These are phyloP conservation scores for Euclidia mi DNA, from an alignment of 2,888 invertebrate genomes.

Conservation along the genomic window DNA sequence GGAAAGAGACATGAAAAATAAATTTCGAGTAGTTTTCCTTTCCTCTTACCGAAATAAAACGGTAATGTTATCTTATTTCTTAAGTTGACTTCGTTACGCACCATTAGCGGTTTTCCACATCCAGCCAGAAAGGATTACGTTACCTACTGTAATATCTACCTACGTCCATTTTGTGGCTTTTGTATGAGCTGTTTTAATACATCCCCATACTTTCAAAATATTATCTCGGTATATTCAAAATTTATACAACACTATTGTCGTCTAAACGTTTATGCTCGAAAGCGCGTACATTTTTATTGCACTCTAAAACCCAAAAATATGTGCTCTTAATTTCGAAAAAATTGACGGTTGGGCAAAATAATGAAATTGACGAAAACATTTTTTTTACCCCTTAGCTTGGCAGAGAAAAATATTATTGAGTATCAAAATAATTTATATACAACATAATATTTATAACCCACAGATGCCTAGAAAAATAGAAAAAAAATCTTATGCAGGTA, in stretches of 20 bases:
- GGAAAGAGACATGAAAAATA: conserved; percentile 28
- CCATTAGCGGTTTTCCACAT: conserved; percentile 45
- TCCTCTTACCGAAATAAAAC: conserved; percentile 17
- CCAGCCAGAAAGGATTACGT: conserved; percentile 34
- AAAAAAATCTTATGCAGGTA: no score
- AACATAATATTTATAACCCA: no score
- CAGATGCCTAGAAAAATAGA: no score
- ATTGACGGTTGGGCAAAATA: conserved; percentile 12
- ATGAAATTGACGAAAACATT: neutral
- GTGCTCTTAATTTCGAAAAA: conserved; percentile 16
- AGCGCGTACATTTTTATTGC: conserved; percentile 25
- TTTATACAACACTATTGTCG: conserved; percentile 14
- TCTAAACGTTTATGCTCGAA: conserved; percentile 15
- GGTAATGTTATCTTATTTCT: conserved; percentile 39
- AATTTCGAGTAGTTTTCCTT: conserved; percentile 22
- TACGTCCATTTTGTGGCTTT: conserved; percentile 40
- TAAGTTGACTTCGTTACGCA: conserved; percentile 38
- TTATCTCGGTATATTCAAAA: conserved; percentile 9
- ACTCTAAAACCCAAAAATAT: conserved; percentile 15
- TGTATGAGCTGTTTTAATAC: conserved; percentile 30
- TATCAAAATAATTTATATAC: no score
- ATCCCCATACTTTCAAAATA: conserved; percentile 5
- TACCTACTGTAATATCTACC: conserved; percentile 28
- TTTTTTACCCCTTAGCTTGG: no score
- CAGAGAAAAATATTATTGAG: no score